phyloP scores from a whole-genome alignment of 2,113 vertebrate species.

The Nerophis ophidion region DNA sequence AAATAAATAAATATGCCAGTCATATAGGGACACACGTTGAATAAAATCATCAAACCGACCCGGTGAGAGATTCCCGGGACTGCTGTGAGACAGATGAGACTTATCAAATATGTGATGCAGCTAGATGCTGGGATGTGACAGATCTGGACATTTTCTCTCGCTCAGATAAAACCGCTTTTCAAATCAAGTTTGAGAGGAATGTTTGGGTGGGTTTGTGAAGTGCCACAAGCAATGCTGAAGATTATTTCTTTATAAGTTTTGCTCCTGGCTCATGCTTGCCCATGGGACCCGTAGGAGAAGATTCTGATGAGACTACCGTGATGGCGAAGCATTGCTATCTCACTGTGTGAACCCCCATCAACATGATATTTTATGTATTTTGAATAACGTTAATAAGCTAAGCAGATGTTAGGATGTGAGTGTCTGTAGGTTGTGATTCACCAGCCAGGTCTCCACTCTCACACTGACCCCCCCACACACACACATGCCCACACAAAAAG shows the following conservation, averaged over 20 bases:
- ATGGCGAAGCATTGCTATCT: constrained; percentile 36
- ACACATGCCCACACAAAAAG: constrained; percentile 1
- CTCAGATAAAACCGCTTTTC: constrained; percentile 9
- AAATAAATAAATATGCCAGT: neutral
- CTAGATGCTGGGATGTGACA: constrained; percentile 8
- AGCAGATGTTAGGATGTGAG: constrained; percentile 38
- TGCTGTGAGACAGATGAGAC: constrained; percentile 3
- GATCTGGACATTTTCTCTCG: constrained; percentile 14
- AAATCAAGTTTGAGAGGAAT: constrained; percentile 24
- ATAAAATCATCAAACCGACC: constrained; percentile 12
- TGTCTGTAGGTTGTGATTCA: constrained; percentile 56
- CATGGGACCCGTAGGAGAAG: constrained; percentile 19
- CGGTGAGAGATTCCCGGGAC: neutral
- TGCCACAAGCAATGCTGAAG: constrained; percentile 30
- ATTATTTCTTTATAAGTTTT: constrained; percentile 35
- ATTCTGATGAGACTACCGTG: constrained; percentile 33
- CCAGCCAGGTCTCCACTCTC: constrained; percentile 40
- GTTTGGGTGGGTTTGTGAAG: constrained; percentile 19
- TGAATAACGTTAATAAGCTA: constrained; percentile 54
- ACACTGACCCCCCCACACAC: constrained; percentile 16
- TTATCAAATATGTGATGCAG: constrained; percentile 8
- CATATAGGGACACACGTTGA: neutral
- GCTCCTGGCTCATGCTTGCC: constrained; percentile 27
- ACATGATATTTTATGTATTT: constrained; percentile 42
- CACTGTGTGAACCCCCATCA: constrained; percentile 23